Base-by-base conservation (phyloP, 2,113 vertebrate species). In the Propithecus coquereli region DNA sequence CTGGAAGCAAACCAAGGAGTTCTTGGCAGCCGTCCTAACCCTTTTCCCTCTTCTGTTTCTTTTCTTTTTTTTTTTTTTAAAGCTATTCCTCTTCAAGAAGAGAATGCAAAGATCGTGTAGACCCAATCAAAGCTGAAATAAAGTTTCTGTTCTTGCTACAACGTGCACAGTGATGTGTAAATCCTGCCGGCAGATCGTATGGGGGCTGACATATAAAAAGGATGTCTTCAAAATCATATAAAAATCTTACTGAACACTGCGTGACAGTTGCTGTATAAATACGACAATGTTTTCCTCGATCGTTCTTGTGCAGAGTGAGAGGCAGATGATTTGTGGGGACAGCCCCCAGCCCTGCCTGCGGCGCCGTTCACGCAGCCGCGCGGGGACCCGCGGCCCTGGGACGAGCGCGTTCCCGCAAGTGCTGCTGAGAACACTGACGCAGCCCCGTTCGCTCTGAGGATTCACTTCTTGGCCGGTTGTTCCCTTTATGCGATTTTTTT, bases 1-100 rank as follows among this genome's bases (percentile, higher is more conserved):
- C 50, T 97, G 95, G 90, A 96, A 96, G 10, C 52, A 88, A 95
- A 93, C 87, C 96, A 95, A 91, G 95, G 71, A 47, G 59, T 86
- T 95, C 80, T 96, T 97, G 97, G 94, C 94, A 86, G 66, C 30
- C 5, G 0, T 85, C 54, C 84, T 88, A 68, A 87, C 71, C 83
- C 37, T 22, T 77, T 87, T 50, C 40, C 40, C 59, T 11, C 54
- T 57, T 73, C 54, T 92, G n/a, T n/a, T n/a, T n/a, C n/a, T n/a
- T n/a, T n/a, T n/a, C n/a, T n/a, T n/a, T n/a, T n/a, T n/a, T n/a
- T n/a, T n/a, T n/a, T n/a, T n/a, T n/a, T n/a, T n/a, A n/a, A n/a
- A n/a, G 52, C 32, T 43, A 76, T 90, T 93, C 37, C 80, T 93
- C 91, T 84, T 87, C 34, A 37, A 43, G 18, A 81, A 94, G 91